Evolutionary conservation across 2,888 invertebrate genomes (phyloP).

Genomic region (Mimas tiliae): DNA sequence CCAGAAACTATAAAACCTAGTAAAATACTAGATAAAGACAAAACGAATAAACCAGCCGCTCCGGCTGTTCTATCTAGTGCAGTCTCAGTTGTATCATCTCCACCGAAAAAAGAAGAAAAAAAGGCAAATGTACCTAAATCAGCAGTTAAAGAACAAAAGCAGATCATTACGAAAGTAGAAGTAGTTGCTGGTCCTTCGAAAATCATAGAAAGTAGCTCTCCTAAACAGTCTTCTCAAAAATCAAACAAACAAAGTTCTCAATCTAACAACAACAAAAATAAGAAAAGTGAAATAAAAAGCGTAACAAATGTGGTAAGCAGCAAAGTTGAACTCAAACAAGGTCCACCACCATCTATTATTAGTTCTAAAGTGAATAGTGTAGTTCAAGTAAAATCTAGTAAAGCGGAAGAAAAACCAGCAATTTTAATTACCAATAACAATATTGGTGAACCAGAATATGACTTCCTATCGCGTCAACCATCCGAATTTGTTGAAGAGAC

Average conservation of each 20-base stretch:
- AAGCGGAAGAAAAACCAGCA: slow-evolving; percentile 83
- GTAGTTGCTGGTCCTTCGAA: slow-evolving; percentile 82
- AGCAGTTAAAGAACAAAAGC: slow-evolving; percentile 73
- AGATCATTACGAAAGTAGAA: slow-evolving; percentile 82
- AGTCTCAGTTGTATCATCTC: slow-evolving; percentile 67
- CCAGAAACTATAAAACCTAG: slow-evolving; percentile 78
- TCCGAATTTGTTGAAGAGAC: slow-evolving; percentile 94
- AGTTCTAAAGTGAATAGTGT: slow-evolving; percentile 81
- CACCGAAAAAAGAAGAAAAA: slow-evolving; percentile 79
- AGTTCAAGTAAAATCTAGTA: slow-evolving; percentile 81
- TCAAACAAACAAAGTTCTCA: slow-evolving; percentile 58
- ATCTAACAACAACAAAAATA: slow-evolving; percentile 57
- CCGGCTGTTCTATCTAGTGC: slow-evolving; percentile 70
- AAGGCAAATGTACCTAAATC: slow-evolving; percentile 73
- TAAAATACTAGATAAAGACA: slow-evolving; percentile 70
- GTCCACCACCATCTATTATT: slow-evolving; percentile 59
- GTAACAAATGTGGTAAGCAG: slow-evolving; percentile 73
- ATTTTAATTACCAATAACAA: slow-evolving; percentile 88
- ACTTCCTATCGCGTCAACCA: slow-evolving; percentile 93
- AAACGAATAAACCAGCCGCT: slow-evolving; percentile 67
- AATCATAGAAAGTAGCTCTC: slow-evolving; percentile 66
- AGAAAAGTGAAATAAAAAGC: slow-evolving; percentile 69
- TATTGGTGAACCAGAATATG: slow-evolving; percentile 92
- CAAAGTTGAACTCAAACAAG: slow-evolving; percentile 80
- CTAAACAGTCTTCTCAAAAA: slow-evolving; percentile 60